phyloP scores from a whole-genome alignment of 2,888 invertebrate species.

The Drosophila peninsularis region DNA sequence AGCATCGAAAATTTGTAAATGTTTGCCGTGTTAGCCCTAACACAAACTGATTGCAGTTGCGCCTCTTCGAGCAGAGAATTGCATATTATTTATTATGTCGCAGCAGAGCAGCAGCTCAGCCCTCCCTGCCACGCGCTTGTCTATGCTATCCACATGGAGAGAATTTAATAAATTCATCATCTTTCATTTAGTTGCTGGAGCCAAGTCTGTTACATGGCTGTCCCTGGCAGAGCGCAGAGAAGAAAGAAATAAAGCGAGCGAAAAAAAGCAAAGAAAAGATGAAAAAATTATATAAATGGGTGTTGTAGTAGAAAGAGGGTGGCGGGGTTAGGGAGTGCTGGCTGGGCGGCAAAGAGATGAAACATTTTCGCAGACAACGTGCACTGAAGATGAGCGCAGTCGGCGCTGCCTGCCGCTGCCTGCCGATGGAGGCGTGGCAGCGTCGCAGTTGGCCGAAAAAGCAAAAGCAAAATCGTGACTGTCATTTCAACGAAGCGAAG shows the following conservation, averaged over 20 bases:
- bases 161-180: conserved; percentile 79
- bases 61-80: conserved; percentile 23
- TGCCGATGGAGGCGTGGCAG: conserved; percentile 38
- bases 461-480: conserved; percentile 74
- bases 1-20: conserved; percentile 3
- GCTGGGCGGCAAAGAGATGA: conserved; percentile 14
- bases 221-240: conserved; percentile 10
- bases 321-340: conserved; percentile 5
- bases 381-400: conserved; percentile 43
- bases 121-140: neutral
- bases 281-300: conserved; percentile 47
- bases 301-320: conserved; percentile 44
- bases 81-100: conserved; percentile 37
- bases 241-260: neutral
- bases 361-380: conserved; percentile 44
- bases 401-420: conserved; percentile 1
- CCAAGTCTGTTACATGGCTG: conserved; percentile 52
- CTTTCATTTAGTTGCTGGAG: conserved; percentile 72
- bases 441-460: conserved; percentile 61
- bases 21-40: neutral
- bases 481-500: conserved; percentile 79
- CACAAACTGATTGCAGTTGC: conserved; percentile 26
- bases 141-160: conserved; percentile 27
- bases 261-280: neutral
- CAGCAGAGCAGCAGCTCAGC: neutral